Conservation (phyloP, 1,140 invertebrate species). For the Temnothorax longispinosus region DNA sequence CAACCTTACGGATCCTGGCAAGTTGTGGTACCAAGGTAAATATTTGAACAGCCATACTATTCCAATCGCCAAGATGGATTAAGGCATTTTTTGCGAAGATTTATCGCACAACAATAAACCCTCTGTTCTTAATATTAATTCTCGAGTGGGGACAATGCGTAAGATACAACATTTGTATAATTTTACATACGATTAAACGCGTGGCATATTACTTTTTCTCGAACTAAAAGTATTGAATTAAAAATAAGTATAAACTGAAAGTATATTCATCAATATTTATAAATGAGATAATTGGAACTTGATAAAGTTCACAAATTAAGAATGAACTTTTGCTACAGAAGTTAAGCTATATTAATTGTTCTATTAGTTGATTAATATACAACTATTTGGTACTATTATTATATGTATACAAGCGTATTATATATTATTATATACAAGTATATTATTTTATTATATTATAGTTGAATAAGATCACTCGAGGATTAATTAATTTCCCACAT, state of each 20-base stretch:
- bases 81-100: conserved; percentile 11
- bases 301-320: not conserved
- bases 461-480: not conserved
- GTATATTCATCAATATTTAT: not conserved
- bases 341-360: not conserved
- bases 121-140: not conserved
- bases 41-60: conserved; percentile 53
- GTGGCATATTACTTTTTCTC: not conserved
- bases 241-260: not conserved
- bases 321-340: not conserved
- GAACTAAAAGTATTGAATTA: not conserved
- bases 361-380: not conserved
- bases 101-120: not conserved
- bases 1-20: conserved; percentile 90
- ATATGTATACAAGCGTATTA: not conserved
- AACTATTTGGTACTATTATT: not conserved
- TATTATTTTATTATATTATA: not conserved
- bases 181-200: not conserved
- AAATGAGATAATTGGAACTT: not conserved
- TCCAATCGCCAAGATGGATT: conserved; percentile 1
- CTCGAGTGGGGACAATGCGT: not conserved
- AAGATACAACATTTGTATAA: not conserved
- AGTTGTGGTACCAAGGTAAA: conserved; percentile 86
- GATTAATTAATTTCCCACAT: not conserved
- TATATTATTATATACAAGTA: not conserved